Percentiles rank a stretch among this genome's conserved stretches.
These are phyloP conservation scores for Melanerpes aurifrons DNA, from an alignment of 2,113 vertebrate genomes.

Conservation along the genomic window DNA sequence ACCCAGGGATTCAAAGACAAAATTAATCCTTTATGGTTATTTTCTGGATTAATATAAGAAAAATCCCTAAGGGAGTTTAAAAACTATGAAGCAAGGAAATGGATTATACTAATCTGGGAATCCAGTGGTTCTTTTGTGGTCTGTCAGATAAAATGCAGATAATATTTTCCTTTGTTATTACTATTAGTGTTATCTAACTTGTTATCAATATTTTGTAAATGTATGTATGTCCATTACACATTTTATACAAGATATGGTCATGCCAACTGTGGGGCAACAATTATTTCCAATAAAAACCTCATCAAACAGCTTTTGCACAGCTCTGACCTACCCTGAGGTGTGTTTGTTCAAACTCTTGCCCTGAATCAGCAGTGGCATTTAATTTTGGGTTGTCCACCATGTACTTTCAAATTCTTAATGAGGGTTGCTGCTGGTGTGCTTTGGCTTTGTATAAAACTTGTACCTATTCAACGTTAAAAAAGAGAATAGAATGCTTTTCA, in stretches of 20 bases:
- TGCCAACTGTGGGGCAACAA: not conserved
- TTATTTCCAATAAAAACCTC: not conserved
- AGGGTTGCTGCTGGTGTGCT: not conserved
- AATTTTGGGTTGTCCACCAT: not conserved
- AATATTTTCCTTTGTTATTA: not conserved
- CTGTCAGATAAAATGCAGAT: slow-evolving; percentile 1
- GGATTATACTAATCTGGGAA: slow-evolving; percentile 11
- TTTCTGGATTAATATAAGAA: not conserved
- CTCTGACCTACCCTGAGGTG: fast-evolving
- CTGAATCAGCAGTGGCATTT: not conserved
- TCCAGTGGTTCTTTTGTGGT: not conserved
- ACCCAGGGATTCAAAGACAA: slow-evolving; percentile 3
- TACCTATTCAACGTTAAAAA: not conserved
- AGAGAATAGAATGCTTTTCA: not conserved
- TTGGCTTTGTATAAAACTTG: not conserved
- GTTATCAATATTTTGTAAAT: not conserved
- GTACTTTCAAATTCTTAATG: not conserved
- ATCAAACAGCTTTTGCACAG: not conserved
- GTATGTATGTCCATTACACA: not conserved
- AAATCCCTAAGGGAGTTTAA: not conserved
- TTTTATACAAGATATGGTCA: not conserved
- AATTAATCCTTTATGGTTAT: slow-evolving; percentile 8
- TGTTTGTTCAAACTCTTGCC: not conserved
- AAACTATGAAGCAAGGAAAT: slow-evolving; percentile 6
- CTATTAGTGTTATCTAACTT: not conserved